These are phyloP conservation scores for Desoria tigrina DNA, from an alignment of 2,888 invertebrate genomes.

Conservation along the genomic window DNA sequence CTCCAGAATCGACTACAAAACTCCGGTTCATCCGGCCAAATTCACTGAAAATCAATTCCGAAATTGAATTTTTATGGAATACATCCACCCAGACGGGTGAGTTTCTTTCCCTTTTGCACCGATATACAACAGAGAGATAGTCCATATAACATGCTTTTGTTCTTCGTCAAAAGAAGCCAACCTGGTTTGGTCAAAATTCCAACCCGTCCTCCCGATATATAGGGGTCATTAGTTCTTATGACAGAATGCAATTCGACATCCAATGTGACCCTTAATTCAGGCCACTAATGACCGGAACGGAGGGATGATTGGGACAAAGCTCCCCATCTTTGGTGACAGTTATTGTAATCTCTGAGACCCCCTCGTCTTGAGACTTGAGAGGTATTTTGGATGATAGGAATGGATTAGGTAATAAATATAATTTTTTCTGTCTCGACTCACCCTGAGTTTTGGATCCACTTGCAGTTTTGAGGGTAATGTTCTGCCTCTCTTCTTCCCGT, in stretches of 20 bases:
- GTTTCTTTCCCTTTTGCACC: background rate
- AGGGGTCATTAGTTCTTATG: conserved; percentile 14
- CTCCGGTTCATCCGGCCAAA: conserved; percentile 17
- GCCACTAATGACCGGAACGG: background rate
- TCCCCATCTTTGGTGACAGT: too few relatives aligned
- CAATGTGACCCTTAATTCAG: background rate
- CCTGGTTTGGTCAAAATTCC: too few relatives aligned
- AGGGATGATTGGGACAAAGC: too few relatives aligned
- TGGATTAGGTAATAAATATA: too few relatives aligned
- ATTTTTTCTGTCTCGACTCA: conserved; percentile 56
- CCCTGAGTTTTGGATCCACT: conserved; percentile 68
- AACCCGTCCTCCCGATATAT: background rate
- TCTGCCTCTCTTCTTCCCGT: conserved; percentile 72
- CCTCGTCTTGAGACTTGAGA: too few relatives aligned
- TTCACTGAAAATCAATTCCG: conserved; percentile 41
- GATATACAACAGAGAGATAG: background rate
- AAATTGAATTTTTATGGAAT: conserved; percentile 38
- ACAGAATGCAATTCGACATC: conserved; percentile 2
- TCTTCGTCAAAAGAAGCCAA: too few relatives aligned
- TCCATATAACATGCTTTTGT: too few relatives aligned
- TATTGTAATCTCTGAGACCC: too few relatives aligned
- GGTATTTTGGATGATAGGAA: too few relatives aligned
- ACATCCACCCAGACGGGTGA: background rate
- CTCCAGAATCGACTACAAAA: background rate
- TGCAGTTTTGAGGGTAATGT: conserved; percentile 77